Base-by-base conservation (phyloP, 2,888 invertebrate genomes). In the Drosophila mercatorum region DNA sequence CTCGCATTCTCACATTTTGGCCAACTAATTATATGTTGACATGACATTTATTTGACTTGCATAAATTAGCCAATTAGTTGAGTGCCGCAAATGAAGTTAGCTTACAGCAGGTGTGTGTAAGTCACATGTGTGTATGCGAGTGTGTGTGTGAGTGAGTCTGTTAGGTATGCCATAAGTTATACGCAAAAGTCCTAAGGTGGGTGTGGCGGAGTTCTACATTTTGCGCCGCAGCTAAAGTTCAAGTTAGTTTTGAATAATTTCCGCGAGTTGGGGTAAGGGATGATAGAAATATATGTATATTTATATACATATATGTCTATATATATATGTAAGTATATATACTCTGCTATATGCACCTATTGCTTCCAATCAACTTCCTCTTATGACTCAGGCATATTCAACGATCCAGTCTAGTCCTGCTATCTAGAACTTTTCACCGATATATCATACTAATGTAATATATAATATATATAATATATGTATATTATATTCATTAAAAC, bases 21-120 rank as follows among this genome's bases (percentile, higher is more conserved):
- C 75, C 66, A 74, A 86, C 83, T 84, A 88, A 84, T 90, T 90
- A 86, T 84, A 72, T 88, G 90, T 80, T 83, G 84, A 84, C 84
- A 79, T 90, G 90, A 78, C 84, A 88, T 88, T 84, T 86, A 90
- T 84, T 84, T 84, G 90, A 75, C 84, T 86, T 84, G 90, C 84
- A 84, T 84, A 84, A 90, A 90, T 84, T 84, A 84, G 83, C 71
- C 90, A 84, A 84, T 84, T 84, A 84, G 84, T 86, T 77, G 86
- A 74, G 73, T 64, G 66, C 68, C 81, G 75, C 63, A 80, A 84
- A 85, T 88, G 66, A 85, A 84, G 89, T 89, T 73, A 49, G 68
- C 62, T 60, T 44, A 36, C 58, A 47, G 67, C 70, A 86, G 84
- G 83, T 90, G 87, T 86, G 89, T 59, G 68, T 69, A 66, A 62